Evolutionary conservation across 1,140 invertebrate species (phyloP).

Genomic region (Elymnias hypermnestra): DNA sequence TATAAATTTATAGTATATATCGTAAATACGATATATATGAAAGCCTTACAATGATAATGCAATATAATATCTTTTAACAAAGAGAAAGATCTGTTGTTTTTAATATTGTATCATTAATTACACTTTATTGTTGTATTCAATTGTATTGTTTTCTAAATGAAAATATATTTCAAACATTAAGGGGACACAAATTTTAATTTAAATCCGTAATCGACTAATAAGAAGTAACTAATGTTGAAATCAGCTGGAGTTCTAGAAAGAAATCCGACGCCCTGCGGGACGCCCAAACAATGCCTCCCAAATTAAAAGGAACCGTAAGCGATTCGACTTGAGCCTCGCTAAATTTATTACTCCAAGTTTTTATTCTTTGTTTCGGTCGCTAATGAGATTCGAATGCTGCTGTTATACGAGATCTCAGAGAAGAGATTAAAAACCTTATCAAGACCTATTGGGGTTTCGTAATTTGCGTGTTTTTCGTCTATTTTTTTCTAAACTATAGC

Average conservation of each 20-base stretch:
- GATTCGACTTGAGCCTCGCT: slow-evolving; percentile 67
- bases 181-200: slow-evolving; percentile 46
- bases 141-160: slow-evolving; percentile 10
- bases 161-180: neutral
- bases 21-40: too few species aligned
- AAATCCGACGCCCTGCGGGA: slow-evolving; percentile 63
- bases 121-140: too few species aligned
- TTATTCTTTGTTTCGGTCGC: slow-evolving; percentile 64
- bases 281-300: slow-evolving; percentile 66
- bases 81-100: too few species aligned
- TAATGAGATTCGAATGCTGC: slow-evolving; percentile 71
- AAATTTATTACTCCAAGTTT: slow-evolving; percentile 70
- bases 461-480: too few species aligned
- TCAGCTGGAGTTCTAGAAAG: slow-evolving; percentile 67
- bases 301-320: slow-evolving; percentile 73
- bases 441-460: slow-evolving; percentile 15
- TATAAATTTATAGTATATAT: too few species aligned
- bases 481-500: too few species aligned
- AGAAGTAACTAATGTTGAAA: slow-evolving; percentile 65
- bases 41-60: too few species aligned
- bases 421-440: slow-evolving; percentile 50
- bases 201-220: slow-evolving; percentile 64
- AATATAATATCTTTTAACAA: too few species aligned
- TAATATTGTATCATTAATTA: too few species aligned
- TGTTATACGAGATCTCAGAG: slow-evolving; percentile 49